Percentiles rank a stretch among this genome's conserved stretches.
These are phyloP conservation scores for Parnassius apollo DNA, from an alignment of 2,888 invertebrate genomes.

Conservation along the genomic window DNA sequence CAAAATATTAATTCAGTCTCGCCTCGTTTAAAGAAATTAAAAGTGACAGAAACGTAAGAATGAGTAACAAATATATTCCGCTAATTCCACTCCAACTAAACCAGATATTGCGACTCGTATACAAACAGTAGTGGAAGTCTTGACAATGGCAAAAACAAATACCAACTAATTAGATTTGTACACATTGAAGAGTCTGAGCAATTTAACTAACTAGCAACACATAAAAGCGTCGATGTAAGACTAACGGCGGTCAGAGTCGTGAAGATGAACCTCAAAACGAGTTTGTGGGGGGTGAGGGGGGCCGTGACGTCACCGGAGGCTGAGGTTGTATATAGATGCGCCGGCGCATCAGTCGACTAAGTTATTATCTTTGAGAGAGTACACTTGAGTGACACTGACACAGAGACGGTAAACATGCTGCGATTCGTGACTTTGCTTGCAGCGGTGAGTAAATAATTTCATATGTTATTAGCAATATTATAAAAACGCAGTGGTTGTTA, in stretches of 20 bases:
- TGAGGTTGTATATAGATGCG: slow-evolving; percentile 72
- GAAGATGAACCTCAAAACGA: slow-evolving; percentile 61
- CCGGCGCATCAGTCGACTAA: slow-evolving; percentile 53
- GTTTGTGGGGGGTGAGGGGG: slow-evolving; percentile 43
- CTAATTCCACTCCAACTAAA: slow-evolving; percentile 9
- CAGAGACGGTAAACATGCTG: slow-evolving; percentile 46
- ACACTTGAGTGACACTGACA: slow-evolving; percentile 48
- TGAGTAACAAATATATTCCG: not conserved
- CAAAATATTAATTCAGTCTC: too few relatives aligned
- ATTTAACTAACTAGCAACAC: slow-evolving; percentile 9
- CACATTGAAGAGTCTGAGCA: slow-evolving; percentile 7
- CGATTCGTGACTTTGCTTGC: slow-evolving; percentile 54
- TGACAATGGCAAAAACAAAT: slow-evolving; percentile 22
- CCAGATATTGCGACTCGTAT: slow-evolving; percentile 14
- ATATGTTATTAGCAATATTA: too few relatives aligned
- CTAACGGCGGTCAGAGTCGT: slow-evolving; percentile 57
- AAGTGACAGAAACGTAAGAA: too few relatives aligned
- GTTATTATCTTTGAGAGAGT: slow-evolving; percentile 52
- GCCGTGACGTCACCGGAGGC: slow-evolving; percentile 69
- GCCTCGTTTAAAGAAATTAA: too few relatives aligned
- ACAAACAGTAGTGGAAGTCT: slow-evolving; percentile 1
- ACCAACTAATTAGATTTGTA: slow-evolving; percentile 4
- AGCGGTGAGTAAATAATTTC: slow-evolving; percentile 50
- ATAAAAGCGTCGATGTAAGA: slow-evolving; percentile 45
- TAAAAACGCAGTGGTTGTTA: too few relatives aligned